Evolutionary conservation across 2,113 vertebrate genomes (phyloP).

Genomic region (Catagonus wagneri): DNA sequence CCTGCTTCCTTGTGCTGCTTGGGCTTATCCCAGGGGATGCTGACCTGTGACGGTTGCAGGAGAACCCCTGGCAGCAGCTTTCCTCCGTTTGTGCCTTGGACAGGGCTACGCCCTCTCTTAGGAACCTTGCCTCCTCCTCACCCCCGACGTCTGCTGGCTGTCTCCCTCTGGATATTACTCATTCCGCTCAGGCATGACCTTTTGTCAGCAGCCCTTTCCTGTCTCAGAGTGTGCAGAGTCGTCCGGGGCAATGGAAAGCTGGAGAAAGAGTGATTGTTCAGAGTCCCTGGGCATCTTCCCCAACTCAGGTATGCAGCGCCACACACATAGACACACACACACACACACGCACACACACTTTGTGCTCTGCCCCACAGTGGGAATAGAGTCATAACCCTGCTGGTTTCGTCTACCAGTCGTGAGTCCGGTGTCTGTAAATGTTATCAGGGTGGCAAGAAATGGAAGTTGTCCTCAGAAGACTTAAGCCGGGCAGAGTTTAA

Average conservation of each 20-base stretch:
- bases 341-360: background rate
- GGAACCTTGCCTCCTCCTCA: background rate
- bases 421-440: background rate
- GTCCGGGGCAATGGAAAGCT: background rate
- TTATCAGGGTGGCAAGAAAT: background rate
- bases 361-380: background rate
- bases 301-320: background rate
- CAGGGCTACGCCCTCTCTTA: background rate
- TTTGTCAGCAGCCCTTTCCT: background rate
- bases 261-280: constrained; percentile 8
- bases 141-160: background rate
- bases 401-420: background rate
- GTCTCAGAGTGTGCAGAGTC: background rate
- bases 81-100: background rate
- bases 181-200: constrained; percentile 29
- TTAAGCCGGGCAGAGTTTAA: background rate
- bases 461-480: background rate
- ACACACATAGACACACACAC: fast-evolving
- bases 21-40: background rate
- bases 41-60: background rate
- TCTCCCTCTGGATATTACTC: background rate
- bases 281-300: background rate
- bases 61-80: background rate
- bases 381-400: background rate
- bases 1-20: background rate